These are phyloP conservation scores for Bombus haemorrhoidalis DNA, from an alignment of 1,140 invertebrate species.

Conservation along the genomic window DNA sequence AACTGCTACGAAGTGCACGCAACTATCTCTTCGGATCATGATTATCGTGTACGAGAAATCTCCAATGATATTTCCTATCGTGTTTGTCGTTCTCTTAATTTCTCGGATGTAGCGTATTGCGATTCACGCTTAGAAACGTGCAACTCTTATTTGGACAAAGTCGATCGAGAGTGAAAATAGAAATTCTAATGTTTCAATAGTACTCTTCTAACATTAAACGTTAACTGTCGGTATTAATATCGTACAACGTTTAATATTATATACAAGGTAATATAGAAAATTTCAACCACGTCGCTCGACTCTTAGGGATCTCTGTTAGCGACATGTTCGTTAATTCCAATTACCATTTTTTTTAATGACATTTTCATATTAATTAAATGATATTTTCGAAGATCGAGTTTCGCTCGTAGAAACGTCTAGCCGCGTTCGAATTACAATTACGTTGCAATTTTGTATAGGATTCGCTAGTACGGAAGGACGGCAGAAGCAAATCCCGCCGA, in stretches of 20 bases:
- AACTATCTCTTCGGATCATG: not conserved
- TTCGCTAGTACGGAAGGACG: slow-evolving; percentile 58
- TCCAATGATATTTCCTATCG: not conserved
- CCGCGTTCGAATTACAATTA: slow-evolving; percentile 2
- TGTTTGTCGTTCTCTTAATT: not conserved
- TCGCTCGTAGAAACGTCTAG: not conserved
- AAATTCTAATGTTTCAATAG: slow-evolving; percentile 51
- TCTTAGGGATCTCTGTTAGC: slow-evolving; percentile 17
- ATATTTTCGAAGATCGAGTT: not conserved
- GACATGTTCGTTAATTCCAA: not conserved
- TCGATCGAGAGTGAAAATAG: slow-evolving; percentile 54
- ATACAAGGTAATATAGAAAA: slow-evolving; percentile 58
- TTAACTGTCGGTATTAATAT: slow-evolving; percentile 51
- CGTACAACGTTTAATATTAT: slow-evolving; percentile 58
- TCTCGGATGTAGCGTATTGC: not conserved
- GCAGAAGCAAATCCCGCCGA: slow-evolving; percentile 59
- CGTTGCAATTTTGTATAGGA: slow-evolving; percentile 51
- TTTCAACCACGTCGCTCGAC: slow-evolving; percentile 22
- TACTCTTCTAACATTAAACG: slow-evolving; percentile 58
- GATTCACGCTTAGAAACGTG: not conserved
- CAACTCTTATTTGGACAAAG: slow-evolving; percentile 27
- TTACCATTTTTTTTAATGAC: not conserved
- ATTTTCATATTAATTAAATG: not conserved
- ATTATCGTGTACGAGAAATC: not conserved
- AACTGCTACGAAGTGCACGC: slow-evolving; percentile 16